Evolutionary conservation across 2,888 invertebrate species (phyloP).

Genomic region (Plagodis dolabraria): DNA sequence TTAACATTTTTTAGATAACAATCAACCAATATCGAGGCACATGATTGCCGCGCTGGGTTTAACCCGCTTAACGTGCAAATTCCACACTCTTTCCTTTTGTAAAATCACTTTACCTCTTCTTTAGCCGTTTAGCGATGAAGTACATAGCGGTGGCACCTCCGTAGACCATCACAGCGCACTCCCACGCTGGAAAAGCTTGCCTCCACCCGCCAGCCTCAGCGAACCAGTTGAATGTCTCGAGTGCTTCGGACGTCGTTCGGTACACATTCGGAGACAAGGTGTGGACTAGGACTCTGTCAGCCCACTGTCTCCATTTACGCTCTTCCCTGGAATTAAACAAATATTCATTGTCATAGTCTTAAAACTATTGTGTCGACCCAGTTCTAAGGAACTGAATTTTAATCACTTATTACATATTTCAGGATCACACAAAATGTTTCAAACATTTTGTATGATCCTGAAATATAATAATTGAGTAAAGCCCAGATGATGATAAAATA

Average conservation of each 20-base stretch:
- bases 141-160: conserved; percentile 98
- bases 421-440: no score
- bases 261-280: conserved; percentile 98
- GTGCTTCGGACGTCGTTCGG: conserved; percentile 91
- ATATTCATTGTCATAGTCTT: background rate
- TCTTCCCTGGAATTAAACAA: conserved; percentile 89
- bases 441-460: no score
- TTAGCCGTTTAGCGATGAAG: conserved; percentile 94
- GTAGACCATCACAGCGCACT: conserved; percentile 94
- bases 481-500: background rate
- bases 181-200: conserved; percentile 93
- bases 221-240: conserved; percentile 97
- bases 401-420: no score
- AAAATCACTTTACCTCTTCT: conserved; percentile 86
- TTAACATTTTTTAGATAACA: no score
- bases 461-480: no score
- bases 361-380: no score
- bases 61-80: background rate
- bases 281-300: conserved; percentile 95
- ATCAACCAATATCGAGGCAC: no score
- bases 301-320: conserved; percentile 98
- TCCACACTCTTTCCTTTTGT: background rate
- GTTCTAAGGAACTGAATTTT: no score
- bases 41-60: background rate
- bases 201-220: conserved; percentile 97